Evolutionary conservation across 2,113 vertebrate species (phyloP), one percentile per base, ranked within the genome.

Genomic region (Ranitomeya variabilis): DNA sequence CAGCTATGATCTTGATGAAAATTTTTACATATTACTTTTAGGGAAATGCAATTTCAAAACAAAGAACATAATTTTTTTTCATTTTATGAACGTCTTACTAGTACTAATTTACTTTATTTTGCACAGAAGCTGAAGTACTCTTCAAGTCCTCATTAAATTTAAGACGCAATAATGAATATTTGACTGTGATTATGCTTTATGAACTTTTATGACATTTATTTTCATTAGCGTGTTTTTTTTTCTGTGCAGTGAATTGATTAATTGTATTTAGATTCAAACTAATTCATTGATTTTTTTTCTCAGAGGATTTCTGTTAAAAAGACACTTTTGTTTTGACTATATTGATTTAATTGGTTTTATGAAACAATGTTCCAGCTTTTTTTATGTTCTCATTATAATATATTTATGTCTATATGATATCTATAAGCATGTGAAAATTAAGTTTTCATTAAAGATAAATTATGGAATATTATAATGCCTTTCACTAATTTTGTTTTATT

Each of bases 161-260:
- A 62, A 60, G 5, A 81, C 14, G 9, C 79, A 81, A 81, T 81
- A 83, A 66, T 83, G 80, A 83, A 83, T 83, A 66, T 83, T 83
- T 83, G 37, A 83, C 37, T n/a, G 60, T 62, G 59, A 64, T 64
- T 82, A 64, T 45, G 31, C n/a, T 83, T 66, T 83, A 66, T 83
- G 59, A 83, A 83, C 80, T 66, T 83, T 66, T 66, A 31, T 80
- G 78, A 23, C 79, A 18, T 80, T 80, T 23, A 26, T 57, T 66
- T 83, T 21, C 60, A 83, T 83, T 83, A 83, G 37, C 23, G 60
- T n/a, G 67, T 60, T 37, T 83, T 83, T 62, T 66, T 45, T 83
- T 83, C 60, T 66, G 66, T 66, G 80, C 60, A 64, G 4, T 81
- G 45, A 83, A 66, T 83, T 66, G 80, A 81, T 81, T 62, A 31